These are phyloP conservation scores for Leucania comma DNA, from an alignment of 2,888 invertebrate genomes.

Conservation along the genomic window DNA sequence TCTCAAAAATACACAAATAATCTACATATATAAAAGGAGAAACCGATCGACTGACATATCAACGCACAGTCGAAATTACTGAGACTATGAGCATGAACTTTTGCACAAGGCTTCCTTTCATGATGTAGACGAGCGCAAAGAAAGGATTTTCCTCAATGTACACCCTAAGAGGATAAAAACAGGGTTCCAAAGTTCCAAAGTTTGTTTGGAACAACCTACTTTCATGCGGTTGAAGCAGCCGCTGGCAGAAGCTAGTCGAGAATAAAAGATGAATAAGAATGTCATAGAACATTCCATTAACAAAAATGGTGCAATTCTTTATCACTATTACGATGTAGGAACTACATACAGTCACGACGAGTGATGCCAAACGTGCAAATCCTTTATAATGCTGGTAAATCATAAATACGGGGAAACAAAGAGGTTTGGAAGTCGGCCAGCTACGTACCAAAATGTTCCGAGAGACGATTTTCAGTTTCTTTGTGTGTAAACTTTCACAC, in stretches of 20 bases:
- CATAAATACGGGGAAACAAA: constrained; percentile 82
- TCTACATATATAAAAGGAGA: no score
- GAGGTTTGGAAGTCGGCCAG: constrained; percentile 81
- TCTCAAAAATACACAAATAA: background rate
- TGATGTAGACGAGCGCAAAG: no score
- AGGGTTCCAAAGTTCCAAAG: no score
- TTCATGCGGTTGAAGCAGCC: no score
- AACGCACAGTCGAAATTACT: no score
- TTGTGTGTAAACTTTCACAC: constrained; percentile 79
- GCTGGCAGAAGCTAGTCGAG: background rate
- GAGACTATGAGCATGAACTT: no score
- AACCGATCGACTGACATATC: no score
- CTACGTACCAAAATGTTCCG: constrained; percentile 66
- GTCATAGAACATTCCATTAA: constrained; percentile 29
- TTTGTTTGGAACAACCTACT: no score
- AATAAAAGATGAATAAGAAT: constrained; percentile 27
- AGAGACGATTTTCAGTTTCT: constrained; percentile 74
- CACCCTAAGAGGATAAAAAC: no score
- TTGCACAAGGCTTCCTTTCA: no score
- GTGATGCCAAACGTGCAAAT: constrained; percentile 61
- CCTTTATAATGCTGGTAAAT: constrained; percentile 73
- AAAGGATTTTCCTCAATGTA: no score
- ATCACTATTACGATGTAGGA: constrained; percentile 26
- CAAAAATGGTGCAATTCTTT: constrained; percentile 31
- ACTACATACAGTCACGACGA: constrained; percentile 44